Evolutionary conservation across 2,888 invertebrate species (phyloP).

Genomic region (Calameuta pallipes): DNA sequence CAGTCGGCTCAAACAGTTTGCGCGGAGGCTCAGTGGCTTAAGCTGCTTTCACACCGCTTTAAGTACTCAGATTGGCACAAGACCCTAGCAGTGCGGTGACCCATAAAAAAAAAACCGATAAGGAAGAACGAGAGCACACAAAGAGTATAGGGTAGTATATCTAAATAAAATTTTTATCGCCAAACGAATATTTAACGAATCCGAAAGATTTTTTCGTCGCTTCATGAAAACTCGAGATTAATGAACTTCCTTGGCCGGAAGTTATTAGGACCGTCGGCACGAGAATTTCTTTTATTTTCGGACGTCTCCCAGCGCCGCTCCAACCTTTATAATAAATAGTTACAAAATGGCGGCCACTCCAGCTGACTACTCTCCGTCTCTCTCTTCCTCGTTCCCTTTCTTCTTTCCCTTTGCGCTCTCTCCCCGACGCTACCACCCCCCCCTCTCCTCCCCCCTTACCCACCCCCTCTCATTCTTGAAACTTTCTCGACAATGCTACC

Average conservation of each 20-base stretch:
- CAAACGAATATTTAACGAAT: slow-evolving; percentile 37
- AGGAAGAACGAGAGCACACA: neutral
- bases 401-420: neutral
- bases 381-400: neutral
- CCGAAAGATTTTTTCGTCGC: slow-evolving; percentile 31
- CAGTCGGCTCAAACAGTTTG: neutral
- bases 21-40: neutral
- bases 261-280: slow-evolving; percentile 6
- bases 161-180: slow-evolving; percentile 28
- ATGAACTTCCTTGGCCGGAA: slow-evolving; percentile 13
- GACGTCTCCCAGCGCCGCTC: neutral
- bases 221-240: slow-evolving; percentile 18
- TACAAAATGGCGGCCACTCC: neutral
- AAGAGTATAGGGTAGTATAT: too few relatives aligned
- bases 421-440: too few relatives aligned
- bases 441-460: too few relatives aligned
- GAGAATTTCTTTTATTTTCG: slow-evolving; percentile 15
- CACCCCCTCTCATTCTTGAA: neutral
- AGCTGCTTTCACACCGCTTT: neutral
- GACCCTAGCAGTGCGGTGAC: neutral
- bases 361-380: neutral
- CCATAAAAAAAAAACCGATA: neutral
- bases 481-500: neutral
- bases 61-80: neutral
- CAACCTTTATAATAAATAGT: neutral